Base-by-base conservation (phyloP, 2,113 vertebrate genomes). In the Egretta garzetta region DNA sequence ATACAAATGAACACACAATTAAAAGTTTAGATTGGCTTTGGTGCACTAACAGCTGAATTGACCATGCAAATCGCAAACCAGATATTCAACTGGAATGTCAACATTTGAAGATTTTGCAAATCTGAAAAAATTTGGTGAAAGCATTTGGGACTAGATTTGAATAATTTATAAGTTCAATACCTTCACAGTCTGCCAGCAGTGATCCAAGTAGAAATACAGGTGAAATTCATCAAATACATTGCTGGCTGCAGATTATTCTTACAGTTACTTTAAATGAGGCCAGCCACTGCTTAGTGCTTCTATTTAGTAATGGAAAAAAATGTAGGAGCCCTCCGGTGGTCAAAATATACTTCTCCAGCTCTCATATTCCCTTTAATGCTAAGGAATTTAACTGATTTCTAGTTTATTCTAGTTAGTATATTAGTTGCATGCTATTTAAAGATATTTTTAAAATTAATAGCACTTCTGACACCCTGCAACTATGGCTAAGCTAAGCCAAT, bases 261-360 rank as follows among this genome's bases (percentile, higher is more conserved):
- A 80, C 41, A n/a, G 28, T 56, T 80, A 27, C 45, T 93, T 64
- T 59, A 22, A 70, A 55, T 53, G 10, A 91, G 23, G 8, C 33
- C 64, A 80, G 35, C 3, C 41, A 47, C 58, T 64, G 12, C 37
- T 37, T 41, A 79, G 22, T 67, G 37, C 4, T 88, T 85, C 79
- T 68, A 43, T 60, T 93, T 80, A 72, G 32, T 37, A 75, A 62
- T 1, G 24, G 28, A 58, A 93, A 92, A 88, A 87, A 81, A 77
- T 74, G 17, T n/a, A 86, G 66, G 56, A 92, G 86, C 85, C 88
- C 88, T 83, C 90, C 82, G 1, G 94, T 93, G 90, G 82, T 90
- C 79, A 90, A 92, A 93, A 79, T 59, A 64, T 11, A 80, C 14
- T 18, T 86, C 49, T 88, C 32, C 52, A 60, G 52, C 39, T 88